phyloP scores from a whole-genome alignment of 2,888 invertebrate genomes.

The Volucella zonaria region DNA sequence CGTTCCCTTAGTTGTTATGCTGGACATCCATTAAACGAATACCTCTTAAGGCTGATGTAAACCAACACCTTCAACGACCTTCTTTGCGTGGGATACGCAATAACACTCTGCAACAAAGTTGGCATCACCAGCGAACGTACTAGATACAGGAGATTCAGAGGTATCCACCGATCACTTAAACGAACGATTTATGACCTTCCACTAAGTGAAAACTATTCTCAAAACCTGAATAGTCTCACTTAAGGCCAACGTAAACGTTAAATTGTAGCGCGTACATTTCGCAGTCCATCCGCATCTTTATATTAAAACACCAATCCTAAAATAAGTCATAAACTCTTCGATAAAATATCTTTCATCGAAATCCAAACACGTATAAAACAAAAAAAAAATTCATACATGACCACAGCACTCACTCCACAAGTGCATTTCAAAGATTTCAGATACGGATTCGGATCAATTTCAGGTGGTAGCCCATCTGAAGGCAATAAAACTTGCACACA shows the following conservation, averaged over 20 bases:
- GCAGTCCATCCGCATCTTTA: constrained; percentile 5
- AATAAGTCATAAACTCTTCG: constrained; percentile 26
- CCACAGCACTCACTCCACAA: constrained; percentile 36
- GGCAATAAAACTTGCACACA: constrained; percentile 27
- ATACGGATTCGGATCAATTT: constrained; percentile 44
- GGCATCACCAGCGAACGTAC: no score
- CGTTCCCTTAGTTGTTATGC: no score
- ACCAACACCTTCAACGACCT: no score
- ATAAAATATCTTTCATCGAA: constrained; percentile 35
- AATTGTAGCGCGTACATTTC: constrained; percentile 23
- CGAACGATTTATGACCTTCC: no score
- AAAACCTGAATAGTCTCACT: background rate
- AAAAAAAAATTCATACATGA: background rate
- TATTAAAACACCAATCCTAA: constrained; percentile 17
- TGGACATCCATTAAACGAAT: no score
- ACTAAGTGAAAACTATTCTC: no score
- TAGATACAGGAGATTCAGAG: no score
- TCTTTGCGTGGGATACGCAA: no score
- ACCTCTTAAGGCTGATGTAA: no score
- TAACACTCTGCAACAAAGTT: no score
- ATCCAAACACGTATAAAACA: constrained; percentile 34
- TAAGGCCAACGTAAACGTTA: constrained; percentile 3
- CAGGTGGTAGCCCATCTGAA: constrained; percentile 40
- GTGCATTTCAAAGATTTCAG: constrained; percentile 45
- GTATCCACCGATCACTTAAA: no score